These are phyloP conservation scores for Candidula unifasciata DNA, from an alignment of 2,888 invertebrate species.

Conservation along the genomic window DNA sequence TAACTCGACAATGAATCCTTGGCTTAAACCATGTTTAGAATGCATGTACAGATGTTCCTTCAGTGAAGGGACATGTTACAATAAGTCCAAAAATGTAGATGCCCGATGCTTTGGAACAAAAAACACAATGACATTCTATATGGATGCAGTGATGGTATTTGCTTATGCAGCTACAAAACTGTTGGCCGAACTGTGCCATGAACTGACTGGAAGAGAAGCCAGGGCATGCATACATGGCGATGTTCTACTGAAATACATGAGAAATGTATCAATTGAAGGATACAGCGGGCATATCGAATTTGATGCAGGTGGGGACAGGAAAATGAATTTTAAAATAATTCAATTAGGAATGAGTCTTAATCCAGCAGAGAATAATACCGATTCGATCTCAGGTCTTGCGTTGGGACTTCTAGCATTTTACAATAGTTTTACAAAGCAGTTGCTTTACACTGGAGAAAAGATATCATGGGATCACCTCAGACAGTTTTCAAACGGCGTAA, in stretches of 20 bases:
- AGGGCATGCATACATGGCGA: slow-evolving; percentile 43
- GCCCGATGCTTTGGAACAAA: background rate
- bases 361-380: background rate
- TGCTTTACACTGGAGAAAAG: background rate
- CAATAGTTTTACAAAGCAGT: background rate
- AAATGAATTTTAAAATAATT: slow-evolving; percentile 6
- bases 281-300: slow-evolving; percentile 35
- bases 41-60: slow-evolving; percentile 46
- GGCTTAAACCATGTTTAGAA: slow-evolving; percentile 67
- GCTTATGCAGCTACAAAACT: slow-evolving; percentile 46
- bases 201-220: background rate
- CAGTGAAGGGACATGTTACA: slow-evolving; percentile 35
- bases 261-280: slow-evolving; percentile 28
- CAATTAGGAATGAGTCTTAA: slow-evolving; percentile 22
- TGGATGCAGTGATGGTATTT: slow-evolving; percentile 36
- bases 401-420: background rate
- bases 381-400: background rate
- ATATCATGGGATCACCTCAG: slow-evolving; percentile 24
- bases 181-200: slow-evolving; percentile 4
- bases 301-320: slow-evolving; percentile 33
- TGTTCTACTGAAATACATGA: slow-evolving; percentile 41
- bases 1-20: slow-evolving; percentile 58
- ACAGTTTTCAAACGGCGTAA: background rate
- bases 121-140: background rate
- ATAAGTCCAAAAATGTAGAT: background rate